Base-by-base conservation (phyloP, 2,113 vertebrate species). In the Silurus meridionalis region DNA sequence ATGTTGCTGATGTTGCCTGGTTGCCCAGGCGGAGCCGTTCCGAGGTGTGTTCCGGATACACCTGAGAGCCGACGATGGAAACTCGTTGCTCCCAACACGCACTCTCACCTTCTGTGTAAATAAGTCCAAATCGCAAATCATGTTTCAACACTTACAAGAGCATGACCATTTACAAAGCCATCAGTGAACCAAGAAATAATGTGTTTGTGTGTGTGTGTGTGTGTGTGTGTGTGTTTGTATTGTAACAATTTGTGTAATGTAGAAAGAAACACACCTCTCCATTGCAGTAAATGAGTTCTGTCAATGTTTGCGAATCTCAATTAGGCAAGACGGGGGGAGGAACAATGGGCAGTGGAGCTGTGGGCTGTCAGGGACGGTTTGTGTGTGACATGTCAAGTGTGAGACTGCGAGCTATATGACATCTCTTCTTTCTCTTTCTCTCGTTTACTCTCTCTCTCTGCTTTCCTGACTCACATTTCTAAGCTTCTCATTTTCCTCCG, bases 301-400 rank as follows among this genome's bases (percentile, higher is more conserved):
- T 93, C 93, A 93, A 93, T 94, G 93, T 92, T 94, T 92, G 90
- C 88, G 90, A 91, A 92, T 95, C 94, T 95, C 93, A 94, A 93
- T 94, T 94, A 93, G 91, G 87, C 87, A 90, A 55, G 89, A 37
- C 37, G 50, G 17, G 10, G 50, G 87, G 50, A 74, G 90, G 89
- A 90, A 92, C 93, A 93, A 94, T 89, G 89, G 91, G 92, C 90
- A 91, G 90, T 75, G 9, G 86, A 57, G 83, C 89, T 60, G 85
- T 85, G 85, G 89, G 88, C 89, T 90, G 83, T 89, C 88, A 91
- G 85, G 58, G 91, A 89, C 52, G 64, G 86, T 90, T 90, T 90
- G 86, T 88, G 85, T 83, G 81, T 60, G 78, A 84, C 88, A 89
- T 55, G 25, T 88, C 88, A 88, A 37, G 80, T 61, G 50, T 67